Conservation (phyloP, 2,888 invertebrate species). For the Hyalella azteca region DNA sequence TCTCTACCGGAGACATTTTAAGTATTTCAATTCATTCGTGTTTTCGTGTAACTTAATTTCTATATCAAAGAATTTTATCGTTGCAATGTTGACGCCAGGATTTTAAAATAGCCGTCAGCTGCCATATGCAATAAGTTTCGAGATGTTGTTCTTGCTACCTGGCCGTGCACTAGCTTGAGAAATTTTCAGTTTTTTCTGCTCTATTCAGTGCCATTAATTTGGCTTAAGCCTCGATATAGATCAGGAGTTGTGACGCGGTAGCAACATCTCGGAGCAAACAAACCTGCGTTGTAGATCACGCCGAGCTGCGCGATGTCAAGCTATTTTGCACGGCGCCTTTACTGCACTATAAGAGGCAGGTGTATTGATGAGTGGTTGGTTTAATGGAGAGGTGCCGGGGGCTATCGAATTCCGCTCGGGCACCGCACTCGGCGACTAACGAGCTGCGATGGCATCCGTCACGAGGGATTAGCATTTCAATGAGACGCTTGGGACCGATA, state of each 20-base stretch:
- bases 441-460: conserved; percentile 34
- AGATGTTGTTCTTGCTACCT: too few species aligned
- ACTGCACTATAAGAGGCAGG: not conserved
- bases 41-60: too few species aligned
- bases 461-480: conserved; percentile 34
- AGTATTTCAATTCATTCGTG: too few species aligned
- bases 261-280: not conserved
- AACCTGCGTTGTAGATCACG: not conserved
- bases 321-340: not conserved
- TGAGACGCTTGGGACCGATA: not conserved
- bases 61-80: too few species aligned
- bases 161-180: too few species aligned
- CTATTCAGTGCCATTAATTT: not conserved
- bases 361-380: conserved; percentile 13
- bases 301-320: not conserved
- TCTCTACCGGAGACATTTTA: too few species aligned
- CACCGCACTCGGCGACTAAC: conserved; percentile 21
- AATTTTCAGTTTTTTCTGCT: too few species aligned
- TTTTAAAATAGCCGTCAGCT: too few species aligned
- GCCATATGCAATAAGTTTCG: too few species aligned
- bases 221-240: not conserved
- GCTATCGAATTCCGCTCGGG: conserved; percentile 12
- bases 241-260: not conserved
- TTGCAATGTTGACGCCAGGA: too few species aligned
- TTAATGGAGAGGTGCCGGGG: not conserved